Evolutionary conservation across 2,888 invertebrate genomes (phyloP), one percentile per base, ranked within the genome.

Genomic region (Hypsopygia costalis): DNA sequence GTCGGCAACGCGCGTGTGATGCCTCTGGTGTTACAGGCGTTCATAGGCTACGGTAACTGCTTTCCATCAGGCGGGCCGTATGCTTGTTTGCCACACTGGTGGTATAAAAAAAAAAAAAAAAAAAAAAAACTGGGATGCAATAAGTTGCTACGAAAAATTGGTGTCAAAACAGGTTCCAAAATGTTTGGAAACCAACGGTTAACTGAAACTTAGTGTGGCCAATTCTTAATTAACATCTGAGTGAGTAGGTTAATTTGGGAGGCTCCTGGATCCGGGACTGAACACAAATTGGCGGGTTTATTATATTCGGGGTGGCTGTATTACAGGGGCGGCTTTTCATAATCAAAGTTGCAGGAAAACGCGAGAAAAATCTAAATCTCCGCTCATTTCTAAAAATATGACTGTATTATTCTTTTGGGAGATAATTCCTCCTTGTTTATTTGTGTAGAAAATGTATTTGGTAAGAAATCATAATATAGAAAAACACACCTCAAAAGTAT

Each of bases 201-300:
- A 25, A 50, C 46, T 41, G 46, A 37, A 52, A 52, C 49, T 50
- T 52, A 49, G 51, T 60, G 57, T 49, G 51, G 61, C 55, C 52
- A 52, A 62, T 60, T 66, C 61, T 62, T 67, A 71, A 71, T 71
- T 68, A 68, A 58, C 40, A 49, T 44, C 40, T 30, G 47, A 44
- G 39, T 30, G 47, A 44, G 39, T 43, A 46, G 43, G 50, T 55
- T 58, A 58, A 56, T 57, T 57, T 45, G 43, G 39, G 37, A 49
- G 42, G 43, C 48, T 39, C 34, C 8, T 30, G 40, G 34, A 43
- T 48, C 54, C 57, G 61, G 52, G 51, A 55, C 55, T 49, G 53
- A 45, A 50, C 52, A 54, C 57, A 63, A 67, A 69, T 69, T 67
- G 65, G 55, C 53, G 59, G 62, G 57, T 64, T 69, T 69, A 67